Evolutionary conservation across 2,113 vertebrate species (phyloP).

Genomic region (Poeciliopsis retropinna): DNA sequence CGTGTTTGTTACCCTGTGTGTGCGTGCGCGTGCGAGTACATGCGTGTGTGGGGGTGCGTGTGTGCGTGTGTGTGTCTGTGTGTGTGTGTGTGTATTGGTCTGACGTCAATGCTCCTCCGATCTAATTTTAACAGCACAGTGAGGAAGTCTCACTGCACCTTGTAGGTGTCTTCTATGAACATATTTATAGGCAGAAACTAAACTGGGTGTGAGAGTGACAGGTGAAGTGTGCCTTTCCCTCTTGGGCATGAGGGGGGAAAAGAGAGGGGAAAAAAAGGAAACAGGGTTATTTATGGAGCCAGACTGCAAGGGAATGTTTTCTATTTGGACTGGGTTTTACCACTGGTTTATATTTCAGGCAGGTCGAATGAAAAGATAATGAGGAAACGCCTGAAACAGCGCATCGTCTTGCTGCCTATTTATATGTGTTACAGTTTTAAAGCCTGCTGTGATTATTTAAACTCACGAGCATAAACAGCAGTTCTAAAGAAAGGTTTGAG

Average conservation of each 20-base stretch:
- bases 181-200: slow-evolving; percentile 60
- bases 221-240: slow-evolving; percentile 38
- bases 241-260: not conserved
- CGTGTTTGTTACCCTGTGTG: not conserved
- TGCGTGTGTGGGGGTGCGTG: slow-evolving; percentile 10
- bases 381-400: slow-evolving; percentile 8
- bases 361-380: slow-evolving; percentile 23
- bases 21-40: slow-evolving; percentile 7
- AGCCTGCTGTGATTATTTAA: not conserved
- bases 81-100: slow-evolving; percentile 31
- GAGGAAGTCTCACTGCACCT: slow-evolving; percentile 53
- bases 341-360: not conserved
- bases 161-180: slow-evolving; percentile 60
- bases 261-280: not conserved
- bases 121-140: slow-evolving; percentile 65
- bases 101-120: slow-evolving; percentile 73
- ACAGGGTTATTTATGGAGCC: slow-evolving; percentile 30
- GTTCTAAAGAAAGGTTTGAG: not conserved
- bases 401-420: slow-evolving; percentile 4
- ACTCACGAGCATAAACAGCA: not conserved
- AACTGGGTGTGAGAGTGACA: slow-evolving; percentile 44
- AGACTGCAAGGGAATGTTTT: not conserved
- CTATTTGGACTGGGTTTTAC: not conserved
- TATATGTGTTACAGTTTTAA: not conserved
- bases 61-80: slow-evolving; percentile 17